Base-by-base conservation (phyloP, 1,140 invertebrate species). In the Radopholus similis region DNA sequence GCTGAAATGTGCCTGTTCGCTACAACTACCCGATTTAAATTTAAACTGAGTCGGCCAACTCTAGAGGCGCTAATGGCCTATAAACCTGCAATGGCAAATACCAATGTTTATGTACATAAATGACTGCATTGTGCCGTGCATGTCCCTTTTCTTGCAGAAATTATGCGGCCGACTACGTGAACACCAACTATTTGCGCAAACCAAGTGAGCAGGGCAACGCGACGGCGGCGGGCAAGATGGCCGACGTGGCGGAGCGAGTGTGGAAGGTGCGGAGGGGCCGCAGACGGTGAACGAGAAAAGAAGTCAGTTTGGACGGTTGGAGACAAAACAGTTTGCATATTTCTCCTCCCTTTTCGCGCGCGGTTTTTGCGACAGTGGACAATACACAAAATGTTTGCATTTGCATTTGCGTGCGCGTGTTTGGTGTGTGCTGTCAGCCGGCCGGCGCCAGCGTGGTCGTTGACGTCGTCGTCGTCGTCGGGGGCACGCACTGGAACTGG, bases 401-500 rank as follows among this genome's bases (percentile, higher is more conserved):
- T 23, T 23, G 30, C 13, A 30, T 9, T 5, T 15, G 35, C 44
- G 38, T 60, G 30, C 11, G 9, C 9, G n/a, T 60, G 15, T 30
- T 37, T 44, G 56, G 8, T 34, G 1, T 58, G 38, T 42, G 18
- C 38, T 42, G 11, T 42, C 38, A 42, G 18, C 18, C 38, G 11
- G 11, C 38, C 38, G 11, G 38, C 1, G 11, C 11, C 18, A 13
- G 18, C 11, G 11, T 42, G 38, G 38, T 2, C 38, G 1, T 42
- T 58, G 11, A 15, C 37, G 66, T 54, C 42, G 35, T 70, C 51
- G 40, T 40, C 26, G 21, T 51, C 37, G 15, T 34, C 13, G 35
- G 26, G 26, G 49, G 28, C 26, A 63, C 40, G 54, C 66, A 68
- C 37, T 51, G 47, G 28, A 68, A 68, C 37, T 53, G 40, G 21